phyloP scores from a whole-genome alignment of 2,797 vertebrate species.

The Gallinago stenura region DNA sequence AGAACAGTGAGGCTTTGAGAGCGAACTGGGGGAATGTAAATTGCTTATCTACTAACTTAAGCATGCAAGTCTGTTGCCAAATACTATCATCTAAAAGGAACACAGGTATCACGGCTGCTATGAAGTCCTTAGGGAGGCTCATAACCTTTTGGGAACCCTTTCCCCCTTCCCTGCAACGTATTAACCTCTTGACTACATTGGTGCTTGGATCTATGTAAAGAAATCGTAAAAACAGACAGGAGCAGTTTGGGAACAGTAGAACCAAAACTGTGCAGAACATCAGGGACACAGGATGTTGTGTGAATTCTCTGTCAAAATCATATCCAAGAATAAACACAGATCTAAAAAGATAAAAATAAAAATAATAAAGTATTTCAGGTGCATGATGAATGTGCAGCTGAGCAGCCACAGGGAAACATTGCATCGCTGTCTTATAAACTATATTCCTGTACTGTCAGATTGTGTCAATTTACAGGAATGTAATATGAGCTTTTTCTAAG shows the following conservation, averaged over 20 bases:
- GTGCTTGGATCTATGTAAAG: background rate
- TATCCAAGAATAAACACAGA: slow-evolving; percentile 20
- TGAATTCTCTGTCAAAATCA: slow-evolving; percentile 2
- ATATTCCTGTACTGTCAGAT: background rate
- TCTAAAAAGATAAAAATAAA: background rate
- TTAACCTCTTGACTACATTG: background rate
- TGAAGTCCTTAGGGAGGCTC: slow-evolving; percentile 7
- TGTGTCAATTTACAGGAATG: background rate
- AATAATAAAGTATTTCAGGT: background rate
- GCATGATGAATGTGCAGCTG: slow-evolving; percentile 48
- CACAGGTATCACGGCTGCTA: background rate
- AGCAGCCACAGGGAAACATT: background rate
- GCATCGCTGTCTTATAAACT: background rate
- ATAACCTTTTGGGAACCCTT: slow-evolving; percentile 24
- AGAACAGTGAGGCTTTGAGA: background rate
- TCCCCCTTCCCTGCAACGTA: background rate
- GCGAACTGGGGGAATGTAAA: background rate
- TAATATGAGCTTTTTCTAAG: background rate
- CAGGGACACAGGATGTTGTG: background rate
- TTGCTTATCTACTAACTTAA: background rate
- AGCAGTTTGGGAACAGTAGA: fast-evolving
- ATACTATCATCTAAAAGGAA: slow-evolving; percentile 11
- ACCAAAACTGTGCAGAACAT: background rate
- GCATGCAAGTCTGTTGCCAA: background rate
- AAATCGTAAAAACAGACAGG: background rate